Conservation (phyloP, 2,113 vertebrate species). For the Apaloderma vittatum region DNA sequence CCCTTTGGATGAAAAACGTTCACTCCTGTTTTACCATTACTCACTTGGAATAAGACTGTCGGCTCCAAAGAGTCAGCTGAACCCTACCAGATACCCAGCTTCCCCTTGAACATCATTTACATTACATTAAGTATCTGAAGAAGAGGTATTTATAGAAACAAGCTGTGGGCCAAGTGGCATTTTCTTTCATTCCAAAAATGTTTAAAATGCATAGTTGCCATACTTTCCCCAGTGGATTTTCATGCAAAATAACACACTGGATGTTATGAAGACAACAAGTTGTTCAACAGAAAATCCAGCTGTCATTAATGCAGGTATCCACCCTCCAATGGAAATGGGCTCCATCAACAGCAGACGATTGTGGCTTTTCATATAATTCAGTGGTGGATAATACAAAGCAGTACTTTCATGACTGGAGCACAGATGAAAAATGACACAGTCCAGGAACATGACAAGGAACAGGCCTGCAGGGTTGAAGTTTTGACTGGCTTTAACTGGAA, state of each 20-base stretch:
- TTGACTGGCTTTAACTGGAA: conserved; percentile 42
- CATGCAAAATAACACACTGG: neutral
- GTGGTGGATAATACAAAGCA: conserved; percentile 6
- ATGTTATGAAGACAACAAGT: neutral
- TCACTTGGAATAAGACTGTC: neutral
- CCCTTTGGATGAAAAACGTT: neutral
- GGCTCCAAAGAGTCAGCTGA: neutral
- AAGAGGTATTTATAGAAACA: neutral
- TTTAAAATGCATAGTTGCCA: neutral
- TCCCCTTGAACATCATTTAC: neutral
- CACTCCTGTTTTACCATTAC: neutral
- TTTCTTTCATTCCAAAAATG: neutral
- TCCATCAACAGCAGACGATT: neutral
- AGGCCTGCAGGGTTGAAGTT: neutral
- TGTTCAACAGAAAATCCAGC: neutral
- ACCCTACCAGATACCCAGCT: neutral
- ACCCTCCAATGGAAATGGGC: neutral
- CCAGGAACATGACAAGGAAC: conserved; percentile 20
- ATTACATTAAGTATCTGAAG: neutral
- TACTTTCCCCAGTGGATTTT: neutral
- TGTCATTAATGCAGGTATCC: neutral
- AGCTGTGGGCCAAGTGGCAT: neutral
- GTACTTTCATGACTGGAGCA: neutral
- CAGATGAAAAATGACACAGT: neutral
- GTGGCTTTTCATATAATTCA: neutral